phyloP scores from a whole-genome alignment of 1,140 invertebrate species.

The Scaptomyza hsui region DNA sequence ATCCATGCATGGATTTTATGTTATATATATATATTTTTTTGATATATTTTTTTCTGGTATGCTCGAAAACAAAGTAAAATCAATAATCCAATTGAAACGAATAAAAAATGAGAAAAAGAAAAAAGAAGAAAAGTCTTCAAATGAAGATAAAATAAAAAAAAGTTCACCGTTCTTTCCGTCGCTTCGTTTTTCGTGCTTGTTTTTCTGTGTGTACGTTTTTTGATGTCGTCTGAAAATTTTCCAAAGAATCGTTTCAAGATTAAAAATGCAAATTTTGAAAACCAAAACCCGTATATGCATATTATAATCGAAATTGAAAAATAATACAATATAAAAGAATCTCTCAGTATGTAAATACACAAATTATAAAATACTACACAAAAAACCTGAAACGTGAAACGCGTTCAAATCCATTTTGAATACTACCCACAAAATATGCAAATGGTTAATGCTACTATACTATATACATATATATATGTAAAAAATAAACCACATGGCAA shows the following conservation, averaged over 20 bases:
- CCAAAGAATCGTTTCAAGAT: constrained; percentile 8
- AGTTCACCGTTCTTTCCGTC: not conserved
- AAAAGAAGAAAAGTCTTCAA: not conserved
- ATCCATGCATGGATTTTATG: constrained; percentile 5
- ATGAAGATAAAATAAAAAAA: constrained; percentile 3
- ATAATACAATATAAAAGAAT: not conserved
- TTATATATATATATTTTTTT: not conserved
- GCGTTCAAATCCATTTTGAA: not conserved
- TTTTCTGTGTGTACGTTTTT: constrained; percentile 20
- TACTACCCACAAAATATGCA: no score
- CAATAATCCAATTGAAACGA: not conserved
- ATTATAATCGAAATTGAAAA: not conserved
- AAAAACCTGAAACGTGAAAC: not conserved
- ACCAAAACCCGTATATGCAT: constrained; percentile 7
- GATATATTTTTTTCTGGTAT: constrained; percentile 14
- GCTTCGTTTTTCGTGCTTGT: constrained; percentile 19
- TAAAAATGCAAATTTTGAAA: constrained; percentile 22
- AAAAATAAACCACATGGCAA: not conserved
- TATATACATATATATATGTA: constrained; percentile 20
- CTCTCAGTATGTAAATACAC: not conserved
- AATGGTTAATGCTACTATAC: constrained; percentile 31
- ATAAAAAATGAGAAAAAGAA: not conserved
- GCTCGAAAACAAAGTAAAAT: constrained; percentile 16
- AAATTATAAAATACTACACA: not conserved
- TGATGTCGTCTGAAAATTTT: constrained; percentile 3